Evolutionary conservation across 2,113 vertebrate species (phyloP).

Genomic region (Turdus rufiventris): DNA sequence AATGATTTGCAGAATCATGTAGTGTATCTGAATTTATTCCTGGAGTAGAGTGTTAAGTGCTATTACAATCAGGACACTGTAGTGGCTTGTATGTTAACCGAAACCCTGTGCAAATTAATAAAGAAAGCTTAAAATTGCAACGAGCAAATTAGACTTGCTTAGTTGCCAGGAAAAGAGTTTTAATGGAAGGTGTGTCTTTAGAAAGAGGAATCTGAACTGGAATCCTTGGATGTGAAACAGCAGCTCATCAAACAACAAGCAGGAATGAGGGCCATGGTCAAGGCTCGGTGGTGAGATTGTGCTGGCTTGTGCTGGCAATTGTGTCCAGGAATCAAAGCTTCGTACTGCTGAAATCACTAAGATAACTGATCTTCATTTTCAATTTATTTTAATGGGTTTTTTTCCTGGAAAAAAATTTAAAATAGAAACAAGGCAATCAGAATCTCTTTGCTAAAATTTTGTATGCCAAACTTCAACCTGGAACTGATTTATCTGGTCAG

Average conservation of each 20-base stretch:
- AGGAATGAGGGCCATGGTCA: neutral
- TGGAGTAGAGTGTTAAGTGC: neutral
- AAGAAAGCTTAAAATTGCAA: neutral
- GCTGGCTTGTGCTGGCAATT: neutral
- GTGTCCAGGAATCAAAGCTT: neutral
- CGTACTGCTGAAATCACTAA: neutral
- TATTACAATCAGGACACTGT: neutral
- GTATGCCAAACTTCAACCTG: neutral
- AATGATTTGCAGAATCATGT: neutral
- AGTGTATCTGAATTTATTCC: neutral
- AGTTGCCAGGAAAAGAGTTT: neutral
- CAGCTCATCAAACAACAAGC: neutral
- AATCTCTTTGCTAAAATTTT: neutral
- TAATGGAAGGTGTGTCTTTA: neutral
- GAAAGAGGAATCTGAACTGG: neutral
- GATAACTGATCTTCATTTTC: neutral
- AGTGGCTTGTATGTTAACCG: neutral
- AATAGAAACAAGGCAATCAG: neutral
- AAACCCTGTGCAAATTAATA: neutral
- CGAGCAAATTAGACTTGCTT: neutral
- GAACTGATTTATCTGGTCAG: neutral
- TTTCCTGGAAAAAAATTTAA: neutral
- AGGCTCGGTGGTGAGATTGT: neutral
- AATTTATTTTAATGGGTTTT: rapidly evolving
- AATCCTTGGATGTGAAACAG: neutral